Evolutionary conservation across 2,797 vertebrate species (phyloP).

Genomic region (Brachyalestes nurse): DNA sequence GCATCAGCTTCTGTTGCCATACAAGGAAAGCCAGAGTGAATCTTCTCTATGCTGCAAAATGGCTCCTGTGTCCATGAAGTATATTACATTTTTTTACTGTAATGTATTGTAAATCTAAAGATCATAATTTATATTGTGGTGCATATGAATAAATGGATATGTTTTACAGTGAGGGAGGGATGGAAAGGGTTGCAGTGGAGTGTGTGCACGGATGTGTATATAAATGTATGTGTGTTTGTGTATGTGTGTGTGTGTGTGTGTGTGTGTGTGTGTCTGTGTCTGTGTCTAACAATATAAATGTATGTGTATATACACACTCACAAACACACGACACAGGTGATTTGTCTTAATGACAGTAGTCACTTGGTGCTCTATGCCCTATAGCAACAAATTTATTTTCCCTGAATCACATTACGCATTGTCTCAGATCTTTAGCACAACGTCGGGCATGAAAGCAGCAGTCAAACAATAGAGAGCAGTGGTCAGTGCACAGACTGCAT

Average conservation of each 20-base stretch:
- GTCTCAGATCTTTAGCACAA: slow-evolving; percentile 14
- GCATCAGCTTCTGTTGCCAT: slow-evolving; percentile 70
- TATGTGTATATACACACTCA: slow-evolving; percentile 8
- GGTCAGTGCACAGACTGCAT: too few species aligned
- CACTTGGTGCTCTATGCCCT: slow-evolving; percentile 47
- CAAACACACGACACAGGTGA: slow-evolving; percentile 36
- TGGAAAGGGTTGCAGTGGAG: background rate
- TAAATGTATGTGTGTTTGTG: slow-evolving; percentile 40
- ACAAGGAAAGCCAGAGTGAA: slow-evolving; percentile 61
- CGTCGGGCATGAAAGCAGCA: background rate
- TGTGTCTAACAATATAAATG: slow-evolving; percentile 24
- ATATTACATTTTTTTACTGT: slow-evolving; percentile 11
- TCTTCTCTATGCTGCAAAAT: slow-evolving; percentile 66
- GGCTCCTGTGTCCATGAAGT: slow-evolving; percentile 57
- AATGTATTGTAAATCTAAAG: background rate
- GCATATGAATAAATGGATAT: slow-evolving; percentile 5
- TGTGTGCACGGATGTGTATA: slow-evolving; percentile 26
- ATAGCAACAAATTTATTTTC: slow-evolving; percentile 52
- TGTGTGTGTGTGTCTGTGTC: too few species aligned
- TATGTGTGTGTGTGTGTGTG: too few species aligned
- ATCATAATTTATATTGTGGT: background rate
- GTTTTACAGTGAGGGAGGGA: background rate
- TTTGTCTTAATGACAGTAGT: slow-evolving; percentile 56
- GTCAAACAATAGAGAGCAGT: slow-evolving; percentile 4
- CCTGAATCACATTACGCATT: slow-evolving; percentile 35